These are phyloP conservation scores for Carassius gibelio DNA, from an alignment of 2,113 vertebrate species.

Conservation along the genomic window DNA sequence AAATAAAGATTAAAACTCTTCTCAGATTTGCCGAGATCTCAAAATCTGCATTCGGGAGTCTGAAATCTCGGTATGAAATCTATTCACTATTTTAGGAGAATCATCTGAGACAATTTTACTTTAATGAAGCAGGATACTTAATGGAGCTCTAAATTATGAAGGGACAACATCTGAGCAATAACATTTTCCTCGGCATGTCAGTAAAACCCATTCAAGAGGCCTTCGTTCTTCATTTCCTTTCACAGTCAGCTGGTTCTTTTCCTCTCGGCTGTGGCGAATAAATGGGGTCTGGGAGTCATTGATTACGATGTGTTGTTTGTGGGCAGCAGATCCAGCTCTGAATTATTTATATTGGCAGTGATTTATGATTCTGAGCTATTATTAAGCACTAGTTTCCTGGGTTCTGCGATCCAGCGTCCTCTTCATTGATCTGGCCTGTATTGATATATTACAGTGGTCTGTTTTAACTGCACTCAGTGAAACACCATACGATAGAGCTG, in stretches of 20 bases:
- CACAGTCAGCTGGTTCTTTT: constrained; percentile 19
- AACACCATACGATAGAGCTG: neutral
- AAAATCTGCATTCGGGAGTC: neutral
- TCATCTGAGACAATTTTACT: neutral
- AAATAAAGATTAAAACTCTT: too few species aligned
- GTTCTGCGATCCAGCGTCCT: constrained; percentile 66
- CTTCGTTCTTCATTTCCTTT: neutral
- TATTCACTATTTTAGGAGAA: neutral
- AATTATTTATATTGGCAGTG: constrained; percentile 62
- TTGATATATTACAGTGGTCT: constrained; percentile 61
- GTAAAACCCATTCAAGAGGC: neutral
- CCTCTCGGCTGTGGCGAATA: neutral
- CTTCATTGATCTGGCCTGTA: constrained; percentile 68
- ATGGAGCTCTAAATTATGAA: neutral
- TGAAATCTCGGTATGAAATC: neutral
- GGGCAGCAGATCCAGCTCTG: constrained; percentile 51
- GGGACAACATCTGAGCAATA: neutral
- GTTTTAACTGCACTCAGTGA: constrained; percentile 48
- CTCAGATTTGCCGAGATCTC: neutral
- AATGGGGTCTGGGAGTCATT: constrained; percentile 39
- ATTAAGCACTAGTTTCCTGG: constrained; percentile 66
- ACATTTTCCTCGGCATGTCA: neutral
- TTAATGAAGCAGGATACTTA: neutral
- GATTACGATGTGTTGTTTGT: constrained; percentile 51
- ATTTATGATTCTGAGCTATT: constrained; percentile 67